Evolutionary conservation across 2,888 invertebrate genomes (phyloP).

Genomic region (Phanerotoma sp.): DNA sequence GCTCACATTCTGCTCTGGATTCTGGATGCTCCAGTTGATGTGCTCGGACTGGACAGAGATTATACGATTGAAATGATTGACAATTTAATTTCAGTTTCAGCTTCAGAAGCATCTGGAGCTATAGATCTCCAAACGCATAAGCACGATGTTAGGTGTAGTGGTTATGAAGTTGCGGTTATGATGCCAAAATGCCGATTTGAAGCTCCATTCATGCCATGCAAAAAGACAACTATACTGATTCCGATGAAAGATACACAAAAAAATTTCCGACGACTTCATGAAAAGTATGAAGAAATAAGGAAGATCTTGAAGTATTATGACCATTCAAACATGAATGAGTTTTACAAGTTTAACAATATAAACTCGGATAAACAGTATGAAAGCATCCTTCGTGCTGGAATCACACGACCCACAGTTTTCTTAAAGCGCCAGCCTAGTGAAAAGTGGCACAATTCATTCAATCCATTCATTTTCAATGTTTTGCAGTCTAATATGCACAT

Average conservation of each 20-base stretch:
- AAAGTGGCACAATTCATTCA: constrained; percentile 36
- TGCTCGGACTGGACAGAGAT: not conserved
- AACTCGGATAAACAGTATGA: constrained; percentile 38
- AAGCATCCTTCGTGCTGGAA: constrained; percentile 37
- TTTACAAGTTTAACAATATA: constrained; percentile 34
- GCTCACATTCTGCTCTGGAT: constrained; percentile 55
- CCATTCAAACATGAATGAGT: constrained; percentile 38
- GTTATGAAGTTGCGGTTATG: constrained; percentile 31
- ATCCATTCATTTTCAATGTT: constrained; percentile 34
- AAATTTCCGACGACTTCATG: constrained; percentile 15
- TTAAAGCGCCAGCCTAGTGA: constrained; percentile 31
- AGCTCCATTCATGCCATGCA: constrained; percentile 43
- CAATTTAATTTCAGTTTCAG: not conserved
- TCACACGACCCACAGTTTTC: constrained; percentile 33
- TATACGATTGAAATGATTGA: constrained; percentile 10
- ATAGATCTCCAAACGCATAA: constrained; percentile 37
- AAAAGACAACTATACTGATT: constrained; percentile 36
- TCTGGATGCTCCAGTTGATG: constrained; percentile 42
- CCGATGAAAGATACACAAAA: constrained; percentile 31
- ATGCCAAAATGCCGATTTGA: constrained; percentile 45
- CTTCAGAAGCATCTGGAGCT: constrained; percentile 31
- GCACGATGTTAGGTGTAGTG: constrained; percentile 44
- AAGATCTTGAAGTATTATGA: constrained; percentile 42
- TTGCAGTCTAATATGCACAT: constrained; percentile 35
- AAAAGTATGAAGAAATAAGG: constrained; percentile 24